Evolutionary conservation across 2,113 vertebrate genomes (phyloP).

Genomic region (Cariama cristata): DNA sequence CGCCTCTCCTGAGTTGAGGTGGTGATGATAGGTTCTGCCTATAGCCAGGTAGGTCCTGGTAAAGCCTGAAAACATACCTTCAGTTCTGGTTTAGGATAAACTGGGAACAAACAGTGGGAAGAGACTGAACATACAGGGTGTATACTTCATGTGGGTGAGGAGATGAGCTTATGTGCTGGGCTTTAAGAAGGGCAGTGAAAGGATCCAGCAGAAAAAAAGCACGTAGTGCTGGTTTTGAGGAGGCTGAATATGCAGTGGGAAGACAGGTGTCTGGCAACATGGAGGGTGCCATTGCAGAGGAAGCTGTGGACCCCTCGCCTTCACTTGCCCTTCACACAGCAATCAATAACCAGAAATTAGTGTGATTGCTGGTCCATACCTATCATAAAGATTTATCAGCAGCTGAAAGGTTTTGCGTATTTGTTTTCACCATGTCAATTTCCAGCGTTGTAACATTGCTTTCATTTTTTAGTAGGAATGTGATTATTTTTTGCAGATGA

Average conservation of each 20-base stretch:
- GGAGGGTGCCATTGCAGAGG: not conserved
- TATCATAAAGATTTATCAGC: not conserved
- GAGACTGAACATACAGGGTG: fast-evolving
- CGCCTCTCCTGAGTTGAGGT: not conserved
- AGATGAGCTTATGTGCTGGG: not conserved
- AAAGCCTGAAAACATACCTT: not conserved
- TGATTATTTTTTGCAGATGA: not conserved
- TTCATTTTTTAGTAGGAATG: not conserved
- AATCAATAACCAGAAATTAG: not conserved
- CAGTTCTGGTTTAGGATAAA: not conserved
- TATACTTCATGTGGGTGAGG: not conserved
- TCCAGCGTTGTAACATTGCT: not conserved
- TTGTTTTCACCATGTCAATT: not conserved
- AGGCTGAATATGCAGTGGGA: not conserved
- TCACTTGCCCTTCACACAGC: not conserved
- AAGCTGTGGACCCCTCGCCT: not conserved
- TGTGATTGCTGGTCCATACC: not conserved
- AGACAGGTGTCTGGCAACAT: fast-evolving
- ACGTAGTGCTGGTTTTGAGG: not conserved
- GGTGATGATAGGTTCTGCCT: not conserved
- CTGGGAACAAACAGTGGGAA: fast-evolving
- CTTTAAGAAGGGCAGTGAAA: not conserved
- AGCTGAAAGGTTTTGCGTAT: not conserved
- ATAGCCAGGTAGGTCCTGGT: not conserved
- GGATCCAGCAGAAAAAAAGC: not conserved